A percentile compares a stretch with the other conserved stretches of the same genome.
phyloP scores from a whole-genome alignment of 2,113 vertebrate species.

The Aldabrachelys gigantea region DNA sequence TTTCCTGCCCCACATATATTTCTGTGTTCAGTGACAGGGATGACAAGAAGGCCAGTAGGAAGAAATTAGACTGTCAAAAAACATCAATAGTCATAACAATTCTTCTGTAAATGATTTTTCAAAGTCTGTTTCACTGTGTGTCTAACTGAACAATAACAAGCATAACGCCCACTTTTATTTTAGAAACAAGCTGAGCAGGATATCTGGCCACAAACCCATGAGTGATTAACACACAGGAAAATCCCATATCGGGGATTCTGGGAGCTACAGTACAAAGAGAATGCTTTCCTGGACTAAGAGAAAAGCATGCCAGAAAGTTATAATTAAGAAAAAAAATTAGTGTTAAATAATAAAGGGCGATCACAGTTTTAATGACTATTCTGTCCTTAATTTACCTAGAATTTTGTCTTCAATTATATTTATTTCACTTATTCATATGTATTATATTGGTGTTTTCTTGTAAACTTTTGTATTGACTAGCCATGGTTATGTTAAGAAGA shows the following conservation, averaged over 20 bases:
- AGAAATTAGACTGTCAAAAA: conserved; percentile 44
- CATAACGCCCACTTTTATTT: conserved; percentile 29
- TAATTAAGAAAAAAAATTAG: not conserved
- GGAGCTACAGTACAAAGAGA: not conserved
- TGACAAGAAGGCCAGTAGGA: conserved; percentile 5
- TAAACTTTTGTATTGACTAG: not conserved
- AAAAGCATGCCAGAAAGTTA: not conserved
- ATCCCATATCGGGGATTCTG: not conserved
- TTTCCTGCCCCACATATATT: conserved; percentile 68
- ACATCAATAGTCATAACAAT: conserved; percentile 52
- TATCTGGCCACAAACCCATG: not conserved
- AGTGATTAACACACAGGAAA: not conserved
- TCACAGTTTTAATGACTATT: not conserved
- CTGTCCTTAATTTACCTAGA: not conserved
- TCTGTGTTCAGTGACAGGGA: conserved; percentile 53
- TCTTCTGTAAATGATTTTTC: conserved; percentile 58
- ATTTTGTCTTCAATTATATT: not conserved
- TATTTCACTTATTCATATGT: not conserved
- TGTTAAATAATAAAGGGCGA: not conserved
- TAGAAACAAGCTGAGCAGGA: conserved; percentile 18
- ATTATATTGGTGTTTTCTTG: not conserved
- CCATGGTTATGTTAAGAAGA: not conserved
- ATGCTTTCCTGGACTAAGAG: not conserved
- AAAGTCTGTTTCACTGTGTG: conserved; percentile 54
- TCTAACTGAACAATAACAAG: conserved; percentile 49